Conservation (phyloP, 2,113 vertebrate genomes). For the Oreochromis aureus region DNA sequence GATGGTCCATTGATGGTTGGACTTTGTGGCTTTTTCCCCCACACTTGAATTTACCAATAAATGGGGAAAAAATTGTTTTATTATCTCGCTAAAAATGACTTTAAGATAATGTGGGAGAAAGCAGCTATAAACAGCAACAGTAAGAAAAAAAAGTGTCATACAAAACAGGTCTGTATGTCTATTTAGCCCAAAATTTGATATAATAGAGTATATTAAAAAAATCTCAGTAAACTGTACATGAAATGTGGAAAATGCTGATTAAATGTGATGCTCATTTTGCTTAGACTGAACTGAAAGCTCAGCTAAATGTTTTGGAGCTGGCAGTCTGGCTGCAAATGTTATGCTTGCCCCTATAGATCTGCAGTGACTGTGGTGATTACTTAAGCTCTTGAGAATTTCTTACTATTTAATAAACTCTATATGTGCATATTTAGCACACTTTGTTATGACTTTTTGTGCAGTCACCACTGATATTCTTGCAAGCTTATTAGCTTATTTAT, state of each 20-base stretch:
- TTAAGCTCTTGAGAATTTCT: not conserved
- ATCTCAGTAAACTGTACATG: not conserved
- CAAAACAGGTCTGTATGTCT: not conserved
- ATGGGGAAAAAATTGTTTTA: not conserved
- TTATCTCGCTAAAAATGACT: not conserved
- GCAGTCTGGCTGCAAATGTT: not conserved
- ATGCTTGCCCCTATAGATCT: not conserved
- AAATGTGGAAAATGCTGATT: not conserved
- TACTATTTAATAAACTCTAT: not conserved
- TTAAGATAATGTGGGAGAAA: not conserved
- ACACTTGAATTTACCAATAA: not conserved
- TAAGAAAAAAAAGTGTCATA: not conserved
- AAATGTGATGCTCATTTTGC: not conserved
- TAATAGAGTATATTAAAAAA: not conserved
- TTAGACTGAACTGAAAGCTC: not conserved
- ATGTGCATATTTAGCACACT: not conserved
- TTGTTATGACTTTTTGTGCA: accelerated
- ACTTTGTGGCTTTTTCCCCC: not conserved
- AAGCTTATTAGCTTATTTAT: not conserved
- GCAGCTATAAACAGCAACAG: not conserved
- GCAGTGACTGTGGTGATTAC: not conserved
- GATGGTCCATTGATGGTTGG: not conserved
- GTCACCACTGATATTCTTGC: not conserved
- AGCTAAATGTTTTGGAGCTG: not conserved
- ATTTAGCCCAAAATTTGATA: not conserved